Conservation (phyloP, 2,888 invertebrate genomes). For the Troglohyphantes excavatus region DNA sequence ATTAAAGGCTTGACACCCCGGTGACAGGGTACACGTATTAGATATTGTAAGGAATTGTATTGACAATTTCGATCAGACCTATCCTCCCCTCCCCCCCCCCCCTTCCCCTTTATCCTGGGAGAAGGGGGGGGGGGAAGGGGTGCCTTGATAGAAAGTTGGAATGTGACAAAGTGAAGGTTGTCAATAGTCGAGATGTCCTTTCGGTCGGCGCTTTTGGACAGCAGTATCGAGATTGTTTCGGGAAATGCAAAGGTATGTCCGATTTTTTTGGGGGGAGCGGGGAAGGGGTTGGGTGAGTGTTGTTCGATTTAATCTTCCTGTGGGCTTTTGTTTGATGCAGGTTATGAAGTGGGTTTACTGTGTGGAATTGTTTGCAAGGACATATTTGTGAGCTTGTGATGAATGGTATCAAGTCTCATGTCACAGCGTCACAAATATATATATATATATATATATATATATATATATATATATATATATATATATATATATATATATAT, state of each 20-base stretch:
- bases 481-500: no score
- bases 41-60: slow-evolving; percentile 77
- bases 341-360: background rate
- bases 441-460: no score
- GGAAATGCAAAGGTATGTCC: slow-evolving; percentile 45
- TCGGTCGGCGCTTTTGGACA: background rate
- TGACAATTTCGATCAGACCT: slow-evolving; percentile 74
- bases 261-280: background rate
- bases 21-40: slow-evolving; percentile 73
- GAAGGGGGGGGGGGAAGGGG: background rate
- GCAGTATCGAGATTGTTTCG: slow-evolving; percentile 20
- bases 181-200: slow-evolving; percentile 58
- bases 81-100: background rate
- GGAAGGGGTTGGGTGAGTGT: background rate
- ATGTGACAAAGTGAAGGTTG: slow-evolving; percentile 76
- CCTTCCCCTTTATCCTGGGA: background rate
- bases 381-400: no score
- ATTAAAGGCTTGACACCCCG: slow-evolving; percentile 72
- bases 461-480: no score
- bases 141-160: slow-evolving; percentile 58
- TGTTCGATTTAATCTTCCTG: slow-evolving; percentile 8
- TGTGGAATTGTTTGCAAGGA: no score
- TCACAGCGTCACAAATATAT: no score
- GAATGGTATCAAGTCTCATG: no score
- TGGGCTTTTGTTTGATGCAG: background rate